Evolutionary conservation across 2,797 vertebrate genomes (phyloP).

Genomic region (Lutjanus argentimaculatus): DNA sequence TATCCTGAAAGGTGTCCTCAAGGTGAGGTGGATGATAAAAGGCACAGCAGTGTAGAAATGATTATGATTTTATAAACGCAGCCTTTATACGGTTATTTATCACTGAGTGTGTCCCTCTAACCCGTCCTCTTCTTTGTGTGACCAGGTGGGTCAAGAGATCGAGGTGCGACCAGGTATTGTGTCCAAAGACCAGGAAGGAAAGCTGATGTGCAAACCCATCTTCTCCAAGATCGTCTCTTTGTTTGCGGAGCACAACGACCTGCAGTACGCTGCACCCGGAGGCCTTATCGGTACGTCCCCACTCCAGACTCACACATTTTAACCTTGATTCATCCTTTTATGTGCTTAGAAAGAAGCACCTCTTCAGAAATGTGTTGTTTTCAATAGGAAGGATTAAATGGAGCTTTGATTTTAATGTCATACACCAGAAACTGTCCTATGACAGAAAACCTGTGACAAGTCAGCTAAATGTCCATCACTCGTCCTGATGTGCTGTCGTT

Average conservation of each 20-base stretch:
- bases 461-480: too few relatives aligned
- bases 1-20: slow-evolving; percentile 97
- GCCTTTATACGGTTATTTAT: neutral
- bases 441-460: too few relatives aligned
- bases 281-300: slow-evolving; percentile 93
- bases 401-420: too few relatives aligned
- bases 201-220: slow-evolving; percentile 99
- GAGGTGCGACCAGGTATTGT: slow-evolving; percentile 98
- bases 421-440: too few relatives aligned
- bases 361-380: neutral
- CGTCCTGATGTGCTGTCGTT: too few relatives aligned
- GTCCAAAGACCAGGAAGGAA: slow-evolving; percentile 99
- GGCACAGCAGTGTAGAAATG: too few relatives aligned
- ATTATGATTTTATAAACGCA: neutral
- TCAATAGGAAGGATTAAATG: too few relatives aligned
- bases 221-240: slow-evolving; percentile 99
- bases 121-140: neutral
- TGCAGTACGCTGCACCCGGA: slow-evolving; percentile 97
- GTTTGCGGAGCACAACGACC: slow-evolving; percentile 98
- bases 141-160: slow-evolving; percentile 97
- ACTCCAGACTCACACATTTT: neutral
- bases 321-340: neutral
- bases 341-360: neutral
- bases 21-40: slow-evolving; percentile 83
- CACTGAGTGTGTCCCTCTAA: neutral